Evolutionary conservation across 2,888 invertebrate genomes (phyloP).

Genomic region (Galerucella nymphaeae): DNA sequence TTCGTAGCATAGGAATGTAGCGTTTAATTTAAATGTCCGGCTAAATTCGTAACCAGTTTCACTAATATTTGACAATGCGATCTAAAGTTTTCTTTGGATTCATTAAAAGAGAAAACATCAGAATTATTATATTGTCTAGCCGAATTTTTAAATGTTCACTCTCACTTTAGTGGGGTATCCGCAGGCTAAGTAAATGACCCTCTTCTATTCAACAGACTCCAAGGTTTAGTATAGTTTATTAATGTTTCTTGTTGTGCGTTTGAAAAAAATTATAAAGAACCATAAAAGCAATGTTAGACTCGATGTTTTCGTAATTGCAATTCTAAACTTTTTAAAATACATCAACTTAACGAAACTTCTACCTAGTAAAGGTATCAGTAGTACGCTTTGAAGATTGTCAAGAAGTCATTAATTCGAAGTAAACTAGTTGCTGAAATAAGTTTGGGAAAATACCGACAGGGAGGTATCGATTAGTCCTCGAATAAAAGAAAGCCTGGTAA

Average conservation of each 20-base stretch:
- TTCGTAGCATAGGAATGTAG: no score
- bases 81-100: no score
- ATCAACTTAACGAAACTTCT: neutral
- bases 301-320: neutral
- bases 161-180: no score
- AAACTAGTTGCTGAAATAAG: conserved; percentile 11
- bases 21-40: no score
- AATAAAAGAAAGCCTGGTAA: conserved; percentile 24
- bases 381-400: conserved; percentile 2
- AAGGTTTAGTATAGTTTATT: no score
- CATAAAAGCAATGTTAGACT: neutral
- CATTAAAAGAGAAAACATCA: no score
- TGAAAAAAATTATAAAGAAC: neutral
- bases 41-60: no score
- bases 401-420: conserved; percentile 16
- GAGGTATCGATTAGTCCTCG: conserved; percentile 16
- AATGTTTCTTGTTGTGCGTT: neutral
- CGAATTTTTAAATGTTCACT: no score
- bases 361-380: neutral
- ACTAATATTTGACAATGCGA: no score
- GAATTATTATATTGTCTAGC: no score
- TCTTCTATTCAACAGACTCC: no score
- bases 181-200: no score
- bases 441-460: neutral
- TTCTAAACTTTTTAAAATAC: neutral